phyloP scores from a whole-genome alignment of 2,797 vertebrate genomes.

The Tachyglossus aculeatus region DNA sequence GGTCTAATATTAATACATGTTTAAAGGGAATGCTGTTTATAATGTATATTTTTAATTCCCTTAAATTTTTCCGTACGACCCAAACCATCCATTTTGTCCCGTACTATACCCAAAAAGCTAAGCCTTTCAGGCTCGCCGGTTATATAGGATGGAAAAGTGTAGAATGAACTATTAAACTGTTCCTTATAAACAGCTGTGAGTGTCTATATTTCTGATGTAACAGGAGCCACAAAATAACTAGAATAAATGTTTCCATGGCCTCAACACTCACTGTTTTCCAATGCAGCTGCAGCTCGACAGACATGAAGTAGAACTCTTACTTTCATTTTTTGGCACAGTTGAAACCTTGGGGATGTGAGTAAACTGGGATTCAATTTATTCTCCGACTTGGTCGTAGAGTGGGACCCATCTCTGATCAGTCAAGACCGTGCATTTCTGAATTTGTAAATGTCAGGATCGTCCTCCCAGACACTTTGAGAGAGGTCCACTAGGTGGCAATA shows the following conservation, averaged over 20 bases:
- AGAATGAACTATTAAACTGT: too few species aligned
- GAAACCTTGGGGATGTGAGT: background rate
- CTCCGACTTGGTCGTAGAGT: background rate
- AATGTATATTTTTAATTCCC: too few species aligned
- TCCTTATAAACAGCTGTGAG: background rate
- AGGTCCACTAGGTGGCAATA: conserved; percentile 61
- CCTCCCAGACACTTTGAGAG: background rate
- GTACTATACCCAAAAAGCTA: too few species aligned
- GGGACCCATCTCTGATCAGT: background rate
- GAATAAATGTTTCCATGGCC: background rate
- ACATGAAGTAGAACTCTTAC: background rate
- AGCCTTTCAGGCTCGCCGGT: too few species aligned
- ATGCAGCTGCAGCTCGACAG: background rate
- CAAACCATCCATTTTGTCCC: too few species aligned
- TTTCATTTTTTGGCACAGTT: background rate
- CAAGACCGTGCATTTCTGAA: background rate
- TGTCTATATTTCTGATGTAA: background rate
- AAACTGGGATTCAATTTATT: background rate
- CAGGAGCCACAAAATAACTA: background rate
- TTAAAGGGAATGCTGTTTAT: too few species aligned
- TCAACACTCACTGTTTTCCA: background rate
- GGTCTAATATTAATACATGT: too few species aligned
- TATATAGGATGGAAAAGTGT: too few species aligned
- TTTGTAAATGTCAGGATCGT: background rate
- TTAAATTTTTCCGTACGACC: too few species aligned